These are phyloP conservation scores for Orthonyx spaldingii DNA, from an alignment of 2,113 vertebrate genomes.

Conservation along the genomic window DNA sequence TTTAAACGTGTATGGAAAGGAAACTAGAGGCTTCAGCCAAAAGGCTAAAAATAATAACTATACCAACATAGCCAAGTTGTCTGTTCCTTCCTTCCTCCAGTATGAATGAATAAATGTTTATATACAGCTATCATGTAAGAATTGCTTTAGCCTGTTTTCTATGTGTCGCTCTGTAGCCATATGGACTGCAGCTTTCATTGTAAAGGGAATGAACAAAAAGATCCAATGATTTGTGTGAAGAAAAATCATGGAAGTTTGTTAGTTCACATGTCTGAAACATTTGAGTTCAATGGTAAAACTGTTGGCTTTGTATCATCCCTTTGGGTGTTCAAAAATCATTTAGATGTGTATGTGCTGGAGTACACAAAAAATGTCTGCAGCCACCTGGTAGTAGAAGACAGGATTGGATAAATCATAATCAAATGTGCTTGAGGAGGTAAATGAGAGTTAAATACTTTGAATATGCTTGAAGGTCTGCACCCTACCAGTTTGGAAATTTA, in stretches of 20 bases:
- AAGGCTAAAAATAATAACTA: conserved; percentile 37
- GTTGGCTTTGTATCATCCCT: background rate
- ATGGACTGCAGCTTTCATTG: background rate
- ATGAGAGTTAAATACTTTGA: background rate
- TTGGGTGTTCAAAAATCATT: background rate
- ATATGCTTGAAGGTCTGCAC: background rate
- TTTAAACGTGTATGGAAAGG: conserved; percentile 2
- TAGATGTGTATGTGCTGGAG: background rate
- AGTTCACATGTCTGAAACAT: background rate
- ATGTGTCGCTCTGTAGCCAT: background rate
- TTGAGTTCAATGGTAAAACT: background rate
- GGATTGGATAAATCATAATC: background rate
- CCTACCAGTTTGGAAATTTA: background rate
- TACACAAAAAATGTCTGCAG: background rate
- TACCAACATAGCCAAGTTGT: background rate
- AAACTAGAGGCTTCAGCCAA: background rate
- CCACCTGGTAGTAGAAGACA: background rate
- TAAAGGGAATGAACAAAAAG: background rate
- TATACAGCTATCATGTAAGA: background rate
- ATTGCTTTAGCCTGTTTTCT: background rate
- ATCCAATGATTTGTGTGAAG: background rate
- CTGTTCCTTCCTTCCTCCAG: conserved; percentile 12
- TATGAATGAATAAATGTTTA: background rate
- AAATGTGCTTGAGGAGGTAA: background rate
- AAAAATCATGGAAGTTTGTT: background rate